phyloP scores from a whole-genome alignment of 1,140 invertebrate genomes.

The Contarinia nasturtii region DNA sequence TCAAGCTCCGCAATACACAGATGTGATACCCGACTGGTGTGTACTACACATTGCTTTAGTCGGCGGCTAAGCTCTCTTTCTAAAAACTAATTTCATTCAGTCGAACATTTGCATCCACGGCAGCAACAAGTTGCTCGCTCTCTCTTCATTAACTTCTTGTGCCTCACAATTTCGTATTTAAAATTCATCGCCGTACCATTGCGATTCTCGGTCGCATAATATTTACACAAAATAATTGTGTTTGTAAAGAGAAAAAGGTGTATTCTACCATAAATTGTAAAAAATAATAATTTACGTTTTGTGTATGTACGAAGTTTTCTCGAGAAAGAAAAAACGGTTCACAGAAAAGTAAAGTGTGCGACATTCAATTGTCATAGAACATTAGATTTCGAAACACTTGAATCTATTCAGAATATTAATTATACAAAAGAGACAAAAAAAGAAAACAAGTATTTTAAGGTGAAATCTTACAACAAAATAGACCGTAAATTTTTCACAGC shows the following conservation, averaged over 20 bases:
- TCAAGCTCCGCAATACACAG: not conserved
- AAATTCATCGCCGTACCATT: not conserved
- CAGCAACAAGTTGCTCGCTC: not conserved
- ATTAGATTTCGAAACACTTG: not conserved
- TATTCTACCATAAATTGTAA: not conserved
- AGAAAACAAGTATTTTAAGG: not conserved
- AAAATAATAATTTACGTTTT: too few species aligned
- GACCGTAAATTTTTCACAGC: not conserved
- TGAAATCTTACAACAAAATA: not conserved
- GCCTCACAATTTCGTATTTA: not conserved
- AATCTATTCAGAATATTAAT: not conserved
- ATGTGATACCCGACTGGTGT: not conserved
- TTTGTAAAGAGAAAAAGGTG: not conserved
- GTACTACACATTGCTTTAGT: not conserved
- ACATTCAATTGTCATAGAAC: not conserved
- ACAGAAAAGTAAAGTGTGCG: too few species aligned
- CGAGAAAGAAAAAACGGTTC: too few species aligned
- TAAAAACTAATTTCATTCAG: not conserved
- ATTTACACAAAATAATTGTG: not conserved
- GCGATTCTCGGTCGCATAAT: not conserved
- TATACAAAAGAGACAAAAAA: not conserved
- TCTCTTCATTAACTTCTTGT: not conserved
- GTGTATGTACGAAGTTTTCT: too few species aligned
- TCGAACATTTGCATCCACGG: not conserved
- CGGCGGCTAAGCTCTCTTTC: not conserved